Evolutionary conservation across 2,113 vertebrate species (phyloP).

Genomic region (Micronisus gabar): DNA sequence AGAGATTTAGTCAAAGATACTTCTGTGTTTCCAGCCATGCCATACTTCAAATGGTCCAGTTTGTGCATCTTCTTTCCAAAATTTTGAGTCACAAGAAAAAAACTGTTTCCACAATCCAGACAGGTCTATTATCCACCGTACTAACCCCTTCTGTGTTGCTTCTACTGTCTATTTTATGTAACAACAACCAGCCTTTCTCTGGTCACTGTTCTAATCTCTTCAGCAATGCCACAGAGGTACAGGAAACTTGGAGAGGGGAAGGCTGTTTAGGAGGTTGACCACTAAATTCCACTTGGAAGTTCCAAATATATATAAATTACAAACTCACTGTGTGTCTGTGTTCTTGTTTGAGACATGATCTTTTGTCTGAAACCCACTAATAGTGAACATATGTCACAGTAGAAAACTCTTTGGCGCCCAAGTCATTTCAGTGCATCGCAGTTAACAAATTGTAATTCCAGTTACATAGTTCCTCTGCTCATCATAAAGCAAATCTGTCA

Average conservation of each 20-base stretch:
- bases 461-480: constrained; percentile 62
- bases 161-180: neutral
- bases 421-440: constrained; percentile 61
- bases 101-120: neutral
- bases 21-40: neutral
- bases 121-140: neutral
- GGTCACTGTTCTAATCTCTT: neutral
- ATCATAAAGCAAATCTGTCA: constrained; percentile 66
- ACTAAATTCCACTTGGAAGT: neutral
- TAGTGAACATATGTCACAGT: constrained; percentile 23
- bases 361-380: constrained; percentile 45
- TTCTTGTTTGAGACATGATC: neutral
- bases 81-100: neutral
- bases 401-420: constrained; percentile 37
- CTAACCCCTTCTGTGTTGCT: neutral
- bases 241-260: neutral
- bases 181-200: neutral
- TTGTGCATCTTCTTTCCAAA: neutral
- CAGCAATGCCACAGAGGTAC: neutral
- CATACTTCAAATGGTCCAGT: neutral
- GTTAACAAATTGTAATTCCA: constrained; percentile 57
- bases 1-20: neutral
- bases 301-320: constrained; percentile 8
- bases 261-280: neutral
- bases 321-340: neutral